Conservation (phyloP, 92 coral and sea anemone genomes). For the Chrysogorgia sp. region DNA sequence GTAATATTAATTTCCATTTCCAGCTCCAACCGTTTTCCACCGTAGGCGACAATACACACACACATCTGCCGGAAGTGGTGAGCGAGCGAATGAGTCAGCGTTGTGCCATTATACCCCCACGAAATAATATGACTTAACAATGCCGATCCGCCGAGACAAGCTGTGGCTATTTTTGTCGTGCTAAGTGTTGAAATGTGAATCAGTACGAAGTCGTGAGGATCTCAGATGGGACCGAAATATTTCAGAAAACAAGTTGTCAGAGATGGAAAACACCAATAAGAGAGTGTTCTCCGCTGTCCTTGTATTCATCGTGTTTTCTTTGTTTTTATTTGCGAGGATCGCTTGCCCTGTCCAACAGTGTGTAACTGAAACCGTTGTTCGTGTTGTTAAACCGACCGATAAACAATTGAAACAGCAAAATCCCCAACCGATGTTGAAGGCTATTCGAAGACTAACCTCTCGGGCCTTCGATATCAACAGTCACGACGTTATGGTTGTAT, state of each 20-base stretch:
- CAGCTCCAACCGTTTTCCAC: background rate
- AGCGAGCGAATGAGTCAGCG: constrained; percentile 15
- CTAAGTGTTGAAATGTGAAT: constrained; percentile 49
- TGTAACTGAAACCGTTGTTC: background rate
- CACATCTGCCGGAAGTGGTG: constrained; percentile 49
- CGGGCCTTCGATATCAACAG: constrained; percentile 17
- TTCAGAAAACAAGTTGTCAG: constrained; percentile 7
- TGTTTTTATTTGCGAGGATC: constrained; percentile 16
- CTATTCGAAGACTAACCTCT: constrained; percentile 18
- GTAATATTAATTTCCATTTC: no score
- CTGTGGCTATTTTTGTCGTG: constrained; percentile 47
- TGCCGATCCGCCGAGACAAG: constrained; percentile 30
- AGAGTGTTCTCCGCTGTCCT: constrained; percentile 20
- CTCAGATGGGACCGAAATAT: constrained; percentile 33
- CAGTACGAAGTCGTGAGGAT: constrained; percentile 28
- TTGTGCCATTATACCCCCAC: constrained; percentile 12
- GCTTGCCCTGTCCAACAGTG: constrained; percentile 28
- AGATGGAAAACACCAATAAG: constrained; percentile 27
- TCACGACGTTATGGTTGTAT: constrained; percentile 39
- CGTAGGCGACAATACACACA: constrained; percentile 2
- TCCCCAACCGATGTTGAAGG: constrained; percentile 14
- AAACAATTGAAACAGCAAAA: background rate
- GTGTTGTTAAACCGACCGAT: background rate
- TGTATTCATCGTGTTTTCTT: constrained; percentile 22
- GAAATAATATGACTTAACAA: constrained; percentile 29